These are phyloP conservation scores for Drosophila parvula DNA, from an alignment of 1,140 invertebrate genomes.

Conservation along the genomic window DNA sequence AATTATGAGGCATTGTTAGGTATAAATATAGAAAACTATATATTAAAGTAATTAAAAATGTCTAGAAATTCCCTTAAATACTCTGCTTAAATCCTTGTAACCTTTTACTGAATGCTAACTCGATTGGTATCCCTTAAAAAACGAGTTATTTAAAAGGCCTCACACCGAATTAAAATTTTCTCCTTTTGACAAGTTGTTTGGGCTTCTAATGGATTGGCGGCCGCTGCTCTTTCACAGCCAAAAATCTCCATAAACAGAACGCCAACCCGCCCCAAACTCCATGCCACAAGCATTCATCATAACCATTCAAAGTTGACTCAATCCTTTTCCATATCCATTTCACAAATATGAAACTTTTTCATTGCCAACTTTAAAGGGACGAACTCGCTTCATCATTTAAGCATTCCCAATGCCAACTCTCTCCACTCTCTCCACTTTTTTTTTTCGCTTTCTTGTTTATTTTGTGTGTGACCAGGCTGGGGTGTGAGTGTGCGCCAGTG, in stretches of 20 bases:
- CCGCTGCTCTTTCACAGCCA: constrained; percentile 6
- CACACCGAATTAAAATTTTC: constrained; percentile 5
- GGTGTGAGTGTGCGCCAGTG: constrained; percentile 20
- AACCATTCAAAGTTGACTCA: constrained; percentile 38
- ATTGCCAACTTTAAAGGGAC: constrained; percentile 67
- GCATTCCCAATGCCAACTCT: constrained; percentile 64
- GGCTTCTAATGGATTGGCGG: constrained; percentile 42
- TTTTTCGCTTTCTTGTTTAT: constrained; percentile 2
- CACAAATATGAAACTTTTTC: constrained; percentile 61
- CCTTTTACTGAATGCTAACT: neutral
- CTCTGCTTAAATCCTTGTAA: neutral
- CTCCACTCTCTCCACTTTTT: neutral
- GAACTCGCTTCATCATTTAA: constrained; percentile 69
- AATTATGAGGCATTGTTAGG: neutral
- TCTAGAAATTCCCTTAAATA: neutral
- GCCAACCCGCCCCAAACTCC: too few species aligned
- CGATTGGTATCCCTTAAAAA: constrained; percentile 13
- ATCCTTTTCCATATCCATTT: constrained; percentile 43
- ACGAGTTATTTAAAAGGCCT: constrained; percentile 11
- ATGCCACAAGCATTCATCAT: constrained; percentile 29
- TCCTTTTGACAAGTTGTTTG: constrained; percentile 39
- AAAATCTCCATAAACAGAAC: constrained; percentile 11
- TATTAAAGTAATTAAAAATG: neutral
- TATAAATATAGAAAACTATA: neutral
- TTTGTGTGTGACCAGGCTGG: constrained; percentile 14